phyloP scores from a whole-genome alignment of 2,797 vertebrate species.

The Macropodus opercularis region DNA sequence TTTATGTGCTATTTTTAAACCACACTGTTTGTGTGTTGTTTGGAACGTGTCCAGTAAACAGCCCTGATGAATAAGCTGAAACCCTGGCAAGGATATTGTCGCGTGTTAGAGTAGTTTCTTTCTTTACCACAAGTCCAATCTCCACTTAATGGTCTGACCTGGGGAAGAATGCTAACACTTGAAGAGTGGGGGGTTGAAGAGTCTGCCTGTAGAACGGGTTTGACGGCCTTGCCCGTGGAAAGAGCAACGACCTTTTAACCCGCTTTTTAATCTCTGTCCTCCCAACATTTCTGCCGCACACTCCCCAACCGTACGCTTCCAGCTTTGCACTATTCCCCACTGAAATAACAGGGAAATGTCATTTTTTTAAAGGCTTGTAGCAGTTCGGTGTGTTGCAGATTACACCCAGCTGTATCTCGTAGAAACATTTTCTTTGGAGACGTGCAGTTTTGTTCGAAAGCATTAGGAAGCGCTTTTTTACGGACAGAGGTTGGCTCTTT shows the following conservation, averaged over 20 bases:
- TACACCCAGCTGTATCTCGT: constrained; percentile 9
- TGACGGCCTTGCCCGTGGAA: constrained; percentile 65
- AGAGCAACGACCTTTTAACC: constrained; percentile 69
- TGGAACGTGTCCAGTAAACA: constrained; percentile 26
- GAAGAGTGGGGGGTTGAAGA: constrained; percentile 56
- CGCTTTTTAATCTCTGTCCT: constrained; percentile 70
- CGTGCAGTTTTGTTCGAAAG: background rate
- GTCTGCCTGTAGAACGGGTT: constrained; percentile 75
- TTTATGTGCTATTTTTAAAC: constrained; percentile 33
- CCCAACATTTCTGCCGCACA: constrained; percentile 53
- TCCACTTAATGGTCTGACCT: constrained; percentile 65
- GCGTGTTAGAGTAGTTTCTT: constrained; percentile 43
- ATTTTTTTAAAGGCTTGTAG: background rate
- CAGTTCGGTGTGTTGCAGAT: constrained; percentile 1
- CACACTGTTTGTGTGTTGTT: background rate
- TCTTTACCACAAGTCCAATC: constrained; percentile 66
- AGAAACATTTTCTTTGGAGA: background rate
- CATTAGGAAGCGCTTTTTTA: background rate
- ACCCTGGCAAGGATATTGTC: constrained; percentile 30
- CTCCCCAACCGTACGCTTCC: constrained; percentile 39
- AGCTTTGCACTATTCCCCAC: constrained; percentile 19
- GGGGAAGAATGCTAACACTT: constrained; percentile 71
- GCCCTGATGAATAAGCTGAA: constrained; percentile 15
- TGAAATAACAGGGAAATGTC: constrained; percentile 7
- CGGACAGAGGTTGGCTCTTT: background rate